Conservation (phyloP, 1,140 invertebrate genomes). For the Charaxes varanes region DNA sequence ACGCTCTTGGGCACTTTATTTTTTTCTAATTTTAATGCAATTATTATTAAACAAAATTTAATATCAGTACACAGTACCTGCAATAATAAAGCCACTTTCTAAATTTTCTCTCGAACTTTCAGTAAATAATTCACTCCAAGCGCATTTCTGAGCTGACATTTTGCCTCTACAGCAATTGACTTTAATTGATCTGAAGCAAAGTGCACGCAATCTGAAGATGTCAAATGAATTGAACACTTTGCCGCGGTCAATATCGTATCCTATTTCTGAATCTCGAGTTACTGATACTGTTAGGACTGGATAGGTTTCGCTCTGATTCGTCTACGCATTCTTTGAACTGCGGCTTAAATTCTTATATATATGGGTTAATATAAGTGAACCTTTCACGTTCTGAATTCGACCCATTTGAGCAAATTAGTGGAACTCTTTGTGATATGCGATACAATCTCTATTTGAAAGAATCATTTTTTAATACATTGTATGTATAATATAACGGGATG, state of each 20-base stretch:
- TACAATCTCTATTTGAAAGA: no score
- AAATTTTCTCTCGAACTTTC: conserved; percentile 25
- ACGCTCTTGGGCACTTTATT: neutral
- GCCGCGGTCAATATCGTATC: conserved; percentile 18
- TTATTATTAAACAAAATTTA: conserved; percentile 1
- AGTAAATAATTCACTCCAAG: conserved; percentile 37
- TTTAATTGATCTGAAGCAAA: conserved; percentile 6
- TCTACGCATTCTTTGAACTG: no score
- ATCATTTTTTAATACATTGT: no score
- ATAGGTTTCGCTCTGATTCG: conserved; percentile 29
- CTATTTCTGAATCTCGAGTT: conserved; percentile 15
- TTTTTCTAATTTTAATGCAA: neutral
- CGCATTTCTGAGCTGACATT: conserved; percentile 9
- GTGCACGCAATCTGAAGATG: conserved; percentile 4
- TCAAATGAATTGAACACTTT: conserved; percentile 17
- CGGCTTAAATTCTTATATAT: no score
- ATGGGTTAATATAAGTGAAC: no score
- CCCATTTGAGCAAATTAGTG: no score
- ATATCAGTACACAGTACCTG: conserved; percentile 27
- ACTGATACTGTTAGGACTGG: conserved; percentile 16
- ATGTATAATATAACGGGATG: no score
- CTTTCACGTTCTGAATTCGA: no score
- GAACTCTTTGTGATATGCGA: no score
- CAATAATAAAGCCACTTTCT: conserved; percentile 30
- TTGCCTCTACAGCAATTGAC: neutral